A percentile compares a stretch with the other conserved stretches of the same genome.
phyloP scores from a whole-genome alignment of 1,140 invertebrate species.

The Caenorhabditis tropicalis region DNA sequence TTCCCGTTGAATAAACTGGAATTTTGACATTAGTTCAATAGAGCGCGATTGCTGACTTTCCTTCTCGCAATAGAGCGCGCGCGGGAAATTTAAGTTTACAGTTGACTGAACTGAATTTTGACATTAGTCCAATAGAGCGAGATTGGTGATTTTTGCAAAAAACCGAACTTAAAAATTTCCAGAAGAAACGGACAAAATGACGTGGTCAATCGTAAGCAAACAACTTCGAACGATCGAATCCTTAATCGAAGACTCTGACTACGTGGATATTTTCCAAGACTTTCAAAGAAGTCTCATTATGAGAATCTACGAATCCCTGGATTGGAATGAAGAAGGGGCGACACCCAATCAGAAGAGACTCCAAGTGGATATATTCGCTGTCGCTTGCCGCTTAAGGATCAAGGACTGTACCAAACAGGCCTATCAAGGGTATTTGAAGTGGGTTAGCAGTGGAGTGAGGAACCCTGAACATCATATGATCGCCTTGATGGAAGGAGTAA shows the following conservation, averaged over 20 bases:
- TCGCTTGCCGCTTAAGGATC: conserved; percentile 58
- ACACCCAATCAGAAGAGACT: conserved; percentile 12
- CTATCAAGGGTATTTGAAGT: conserved; percentile 56
- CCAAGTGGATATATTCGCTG: conserved; percentile 56
- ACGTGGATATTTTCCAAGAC: conserved; percentile 57
- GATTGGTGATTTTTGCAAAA: too few relatives aligned
- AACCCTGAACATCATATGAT: conserved; percentile 61
- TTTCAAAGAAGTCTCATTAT: conserved; percentile 52
- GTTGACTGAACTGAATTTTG: too few relatives aligned
- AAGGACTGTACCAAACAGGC: conserved; percentile 59
- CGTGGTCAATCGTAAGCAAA: conserved; percentile 59
- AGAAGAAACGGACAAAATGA: conserved; percentile 60
- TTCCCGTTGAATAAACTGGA: too few relatives aligned
- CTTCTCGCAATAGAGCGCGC: too few relatives aligned
- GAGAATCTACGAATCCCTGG: conserved; percentile 52
- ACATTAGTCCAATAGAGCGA: too few relatives aligned
- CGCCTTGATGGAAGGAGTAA: conserved; percentile 63
- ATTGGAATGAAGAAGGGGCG: conserved; percentile 54
- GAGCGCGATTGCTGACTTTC: too few relatives aligned
- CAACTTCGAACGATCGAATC: conserved; percentile 58
- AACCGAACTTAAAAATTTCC: not conserved
- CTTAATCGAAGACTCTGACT: conserved; percentile 55
- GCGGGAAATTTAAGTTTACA: too few relatives aligned
- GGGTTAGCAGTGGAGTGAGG: conserved; percentile 53
- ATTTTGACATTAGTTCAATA: too few relatives aligned